These are phyloP conservation scores for Microcebus jonahi DNA, from an alignment of 2,113 vertebrate genomes.

Conservation along the genomic window DNA sequence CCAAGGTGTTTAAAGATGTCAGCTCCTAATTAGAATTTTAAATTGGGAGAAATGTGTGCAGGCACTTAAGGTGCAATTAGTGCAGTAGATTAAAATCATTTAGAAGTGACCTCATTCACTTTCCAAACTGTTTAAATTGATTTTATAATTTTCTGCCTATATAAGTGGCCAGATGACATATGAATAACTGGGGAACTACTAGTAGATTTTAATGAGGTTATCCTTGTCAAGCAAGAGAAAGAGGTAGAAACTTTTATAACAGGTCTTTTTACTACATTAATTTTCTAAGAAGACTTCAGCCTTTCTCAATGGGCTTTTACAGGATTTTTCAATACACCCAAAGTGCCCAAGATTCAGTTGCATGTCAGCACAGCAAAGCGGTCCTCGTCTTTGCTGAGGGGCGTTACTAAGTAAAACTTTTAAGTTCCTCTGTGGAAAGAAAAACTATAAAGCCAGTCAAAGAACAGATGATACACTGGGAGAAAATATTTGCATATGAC, in stretches of 20 bases:
- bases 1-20: conserved; percentile 49
- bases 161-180: conserved; percentile 23
- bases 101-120: conserved; percentile 57
- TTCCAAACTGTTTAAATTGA: conserved; percentile 58
- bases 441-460: not conserved
- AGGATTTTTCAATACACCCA: not conserved
- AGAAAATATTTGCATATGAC: not conserved
- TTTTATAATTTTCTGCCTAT: conserved; percentile 58
- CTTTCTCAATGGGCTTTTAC: not conserved
- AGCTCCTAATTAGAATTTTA: conserved; percentile 56
- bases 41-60: conserved; percentile 42
- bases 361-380: not conserved
- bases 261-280: not conserved
- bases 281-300: not conserved
- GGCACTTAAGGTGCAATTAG: conserved; percentile 51
- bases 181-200: not conserved
- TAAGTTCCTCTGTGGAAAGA: not conserved
- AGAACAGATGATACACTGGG: not conserved
- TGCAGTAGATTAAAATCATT: conserved; percentile 65
- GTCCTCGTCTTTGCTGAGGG: not conserved
- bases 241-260: not conserved
- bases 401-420: not conserved
- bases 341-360: not conserved
- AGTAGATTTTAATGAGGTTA: conserved; percentile 54
- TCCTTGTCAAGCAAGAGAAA: not conserved